Conservation (phyloP, 2,113 vertebrate species). For the Nematolebias whitei region DNA sequence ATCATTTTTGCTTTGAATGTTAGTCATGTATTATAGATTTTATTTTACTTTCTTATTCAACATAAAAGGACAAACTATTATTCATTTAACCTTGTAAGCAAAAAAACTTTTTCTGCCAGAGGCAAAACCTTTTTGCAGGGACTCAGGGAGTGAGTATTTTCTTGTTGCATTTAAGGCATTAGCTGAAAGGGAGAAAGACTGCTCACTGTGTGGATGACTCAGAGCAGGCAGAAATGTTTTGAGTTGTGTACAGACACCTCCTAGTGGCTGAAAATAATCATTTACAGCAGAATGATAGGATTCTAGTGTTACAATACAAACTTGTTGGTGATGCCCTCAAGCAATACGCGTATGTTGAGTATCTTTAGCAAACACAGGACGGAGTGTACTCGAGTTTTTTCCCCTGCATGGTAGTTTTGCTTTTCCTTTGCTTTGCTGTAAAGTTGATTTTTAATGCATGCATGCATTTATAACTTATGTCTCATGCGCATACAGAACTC, state of each 20-base stretch:
- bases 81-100: constrained; percentile 5
- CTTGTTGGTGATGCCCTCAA: constrained; percentile 4
- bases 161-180: constrained; percentile 20
- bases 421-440: background rate
- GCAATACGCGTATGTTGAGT: constrained; percentile 1
- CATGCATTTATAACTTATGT: background rate
- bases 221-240: constrained; percentile 27
- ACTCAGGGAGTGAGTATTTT: constrained; percentile 45
- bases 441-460: constrained; percentile 3
- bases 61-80: background rate
- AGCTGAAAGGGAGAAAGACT: constrained; percentile 8
- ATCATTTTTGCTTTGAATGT: too few species aligned
- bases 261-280: constrained; percentile 60
- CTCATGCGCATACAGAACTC: constrained; percentile 1
- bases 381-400: background rate
- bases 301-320: constrained; percentile 3
- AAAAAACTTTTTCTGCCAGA: constrained; percentile 11
- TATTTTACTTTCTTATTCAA: too few species aligned
- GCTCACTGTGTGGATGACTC: constrained; percentile 42
- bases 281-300: background rate
- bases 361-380: constrained; percentile 2
- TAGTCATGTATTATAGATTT: too few species aligned
- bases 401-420: background rate
- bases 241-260: constrained; percentile 66
- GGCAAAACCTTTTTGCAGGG: constrained; percentile 45